Percentiles rank a stretch among this genome's conserved stretches.
Conservation (phyloP, 2,888 invertebrate species). For the Pristionchus japonicus region DNA sequence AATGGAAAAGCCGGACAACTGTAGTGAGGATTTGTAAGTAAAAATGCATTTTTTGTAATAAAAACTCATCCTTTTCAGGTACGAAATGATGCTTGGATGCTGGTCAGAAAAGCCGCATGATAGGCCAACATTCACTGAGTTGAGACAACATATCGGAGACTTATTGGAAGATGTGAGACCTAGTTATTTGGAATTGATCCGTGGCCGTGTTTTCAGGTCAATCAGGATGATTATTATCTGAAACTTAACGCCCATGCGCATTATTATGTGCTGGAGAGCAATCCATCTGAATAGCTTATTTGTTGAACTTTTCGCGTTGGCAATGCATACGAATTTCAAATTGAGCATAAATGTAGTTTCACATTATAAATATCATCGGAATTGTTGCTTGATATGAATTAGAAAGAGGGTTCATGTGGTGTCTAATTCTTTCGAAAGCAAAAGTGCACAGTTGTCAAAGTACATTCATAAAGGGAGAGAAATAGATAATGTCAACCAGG, state of each 20-base stretch:
- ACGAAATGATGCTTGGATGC: not conserved
- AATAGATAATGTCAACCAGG: no score
- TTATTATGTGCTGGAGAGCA: not conserved
- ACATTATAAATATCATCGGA: no score
- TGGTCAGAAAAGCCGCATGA: not conserved
- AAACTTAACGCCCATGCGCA: not conserved
- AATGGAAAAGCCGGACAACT: not conserved
- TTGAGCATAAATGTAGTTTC: no score
- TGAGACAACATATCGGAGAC: not conserved
- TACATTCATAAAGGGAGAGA: no score
- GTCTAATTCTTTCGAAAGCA: no score
- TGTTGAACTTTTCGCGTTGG: no score
- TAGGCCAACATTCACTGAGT: not conserved
- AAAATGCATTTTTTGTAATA: not conserved
- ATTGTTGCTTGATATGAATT: no score
- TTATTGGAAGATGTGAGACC: not conserved
- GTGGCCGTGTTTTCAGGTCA: not conserved
- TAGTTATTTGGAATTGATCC: not conserved
- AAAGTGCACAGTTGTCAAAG: no score
- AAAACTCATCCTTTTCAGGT: not conserved
- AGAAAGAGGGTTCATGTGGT: no score
- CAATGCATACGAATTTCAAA: no score
- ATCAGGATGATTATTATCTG: constrained; percentile 10
- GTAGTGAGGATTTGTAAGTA: not conserved
- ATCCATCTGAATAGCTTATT: not conserved